A percentile compares a stretch with the other conserved stretches of the same genome.
These are phyloP conservation scores for Cichlasoma orientale DNA, from an alignment of 2,797 vertebrate genomes.

Conservation along the genomic window DNA sequence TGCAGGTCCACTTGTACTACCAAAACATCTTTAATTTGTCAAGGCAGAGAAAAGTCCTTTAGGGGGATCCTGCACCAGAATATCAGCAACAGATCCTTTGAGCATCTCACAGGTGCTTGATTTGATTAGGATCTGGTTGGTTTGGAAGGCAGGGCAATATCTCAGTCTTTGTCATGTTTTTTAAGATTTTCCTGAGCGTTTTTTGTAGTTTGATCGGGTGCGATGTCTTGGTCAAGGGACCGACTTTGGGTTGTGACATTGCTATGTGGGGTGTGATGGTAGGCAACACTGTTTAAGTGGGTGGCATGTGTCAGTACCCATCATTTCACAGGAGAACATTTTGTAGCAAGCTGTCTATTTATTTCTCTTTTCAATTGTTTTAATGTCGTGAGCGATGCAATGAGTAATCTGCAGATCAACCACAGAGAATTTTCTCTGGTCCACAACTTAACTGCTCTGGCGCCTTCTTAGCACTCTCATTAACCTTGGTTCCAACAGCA, in stretches of 20 bases:
- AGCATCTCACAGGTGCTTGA: too few relatives aligned
- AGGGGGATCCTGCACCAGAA: background rate
- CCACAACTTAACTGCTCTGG: background rate
- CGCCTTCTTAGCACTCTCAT: background rate
- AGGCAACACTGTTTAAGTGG: background rate
- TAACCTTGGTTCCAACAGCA: background rate
- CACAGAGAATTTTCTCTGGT: background rate
- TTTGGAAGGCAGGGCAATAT: background rate
- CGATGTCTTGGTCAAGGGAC: background rate
- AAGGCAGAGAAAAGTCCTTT: background rate
- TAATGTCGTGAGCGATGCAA: fast-evolving
- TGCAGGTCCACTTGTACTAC: background rate
- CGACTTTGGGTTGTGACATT: background rate
- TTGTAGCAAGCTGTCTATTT: background rate
- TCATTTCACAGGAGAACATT: background rate
- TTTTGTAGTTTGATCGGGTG: background rate
- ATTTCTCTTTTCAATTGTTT: background rate
- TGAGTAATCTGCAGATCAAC: background rate
- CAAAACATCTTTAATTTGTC: background rate
- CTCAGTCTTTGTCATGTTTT: background rate
- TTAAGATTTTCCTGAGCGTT: background rate
- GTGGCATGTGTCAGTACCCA: background rate
- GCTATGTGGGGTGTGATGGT: background rate
- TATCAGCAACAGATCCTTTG: background rate
- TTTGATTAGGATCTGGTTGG: background rate